Base-by-base conservation (phyloP, 2,113 vertebrate genomes). In the Rutilus rutilus region DNA sequence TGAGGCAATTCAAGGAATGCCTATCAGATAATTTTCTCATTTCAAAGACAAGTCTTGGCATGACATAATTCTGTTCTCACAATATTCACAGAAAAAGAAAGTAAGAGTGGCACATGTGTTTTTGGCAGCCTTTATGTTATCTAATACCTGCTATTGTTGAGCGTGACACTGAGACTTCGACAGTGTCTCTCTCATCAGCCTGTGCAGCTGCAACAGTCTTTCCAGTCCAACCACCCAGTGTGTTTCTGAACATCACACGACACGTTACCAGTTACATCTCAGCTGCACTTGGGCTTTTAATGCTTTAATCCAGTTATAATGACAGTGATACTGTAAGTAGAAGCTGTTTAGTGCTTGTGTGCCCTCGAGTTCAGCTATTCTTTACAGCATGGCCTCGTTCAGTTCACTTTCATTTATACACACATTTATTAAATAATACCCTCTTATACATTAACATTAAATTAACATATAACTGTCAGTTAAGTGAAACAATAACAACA, bases 91-190 rank as follows among this genome's bases (percentile, higher is more conserved):
- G 33, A 27, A 62, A 62, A 62, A 4, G 33, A 57, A n/a, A 33
- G 33, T 39, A n/a, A 83, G 30, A 57, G 67, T n/a, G 27, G 25
- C 52, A 60, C 54, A n/a, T 74, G 42, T 30, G 25, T 62, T 30
- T 84, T 27, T n/a, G 25, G 33, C 54, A 30, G n/a, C 17, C 17
- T 27, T 84, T 74, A 50, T 36, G 75, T n/a, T 23, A 76, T 84
- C 57, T 57, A 60, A 84, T 64, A 75, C 39, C 54, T 84, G 25
- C 71, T 65, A 33, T 65, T 52, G 83, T 84, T 64, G 21, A 15
- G 15, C 30, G 39, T 76, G 39, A 76, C 73, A 50, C 21, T 65
- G 42, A 77, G 59, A 52, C 73, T 21, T 6, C 17, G 9, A 60
- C 36, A 33, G 23, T 23, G 19, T 9, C 54, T 57, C 54, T 57